phyloP scores from a whole-genome alignment of 2,113 vertebrate genomes.

The Ptychochromis oligacanthus region DNA sequence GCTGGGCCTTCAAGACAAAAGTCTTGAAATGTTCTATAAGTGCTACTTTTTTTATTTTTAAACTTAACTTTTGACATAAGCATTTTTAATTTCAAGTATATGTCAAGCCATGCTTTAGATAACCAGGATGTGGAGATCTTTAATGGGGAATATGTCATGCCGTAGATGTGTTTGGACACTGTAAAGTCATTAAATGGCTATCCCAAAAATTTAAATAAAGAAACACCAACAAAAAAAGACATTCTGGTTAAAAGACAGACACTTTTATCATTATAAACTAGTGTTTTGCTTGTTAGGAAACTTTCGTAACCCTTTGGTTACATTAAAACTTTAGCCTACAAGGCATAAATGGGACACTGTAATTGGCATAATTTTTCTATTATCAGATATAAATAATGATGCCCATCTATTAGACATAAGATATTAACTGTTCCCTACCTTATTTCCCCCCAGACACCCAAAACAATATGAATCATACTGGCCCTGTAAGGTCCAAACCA shows the following conservation, averaged over 20 bases:
- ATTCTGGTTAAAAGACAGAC: neutral
- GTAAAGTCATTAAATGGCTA: neutral
- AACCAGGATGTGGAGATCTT: neutral
- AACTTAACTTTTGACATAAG: neutral
- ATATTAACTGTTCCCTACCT: neutral
- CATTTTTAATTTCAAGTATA: neutral
- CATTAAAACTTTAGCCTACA: neutral
- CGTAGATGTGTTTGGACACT: neutral
- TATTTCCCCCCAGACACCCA: neutral
- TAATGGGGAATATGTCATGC: neutral
- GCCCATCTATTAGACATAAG: neutral
- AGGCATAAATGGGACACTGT: neutral
- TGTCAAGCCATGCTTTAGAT: neutral
- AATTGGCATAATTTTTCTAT: slow-evolving; percentile 8
- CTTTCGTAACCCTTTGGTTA: neutral
- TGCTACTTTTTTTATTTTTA: neutral
- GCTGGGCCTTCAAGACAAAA: slow-evolving; percentile 23
- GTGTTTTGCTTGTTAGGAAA: neutral
- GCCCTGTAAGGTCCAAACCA: neutral
- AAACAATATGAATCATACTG: neutral
- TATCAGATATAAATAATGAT: neutral
- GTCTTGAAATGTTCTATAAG: slow-evolving; percentile 4
- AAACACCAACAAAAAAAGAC: neutral
- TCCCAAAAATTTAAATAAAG: neutral
- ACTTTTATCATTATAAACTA: neutral